Base-by-base conservation (phyloP, 2,797 vertebrate genomes). In the Fistularia tabacaria region DNA sequence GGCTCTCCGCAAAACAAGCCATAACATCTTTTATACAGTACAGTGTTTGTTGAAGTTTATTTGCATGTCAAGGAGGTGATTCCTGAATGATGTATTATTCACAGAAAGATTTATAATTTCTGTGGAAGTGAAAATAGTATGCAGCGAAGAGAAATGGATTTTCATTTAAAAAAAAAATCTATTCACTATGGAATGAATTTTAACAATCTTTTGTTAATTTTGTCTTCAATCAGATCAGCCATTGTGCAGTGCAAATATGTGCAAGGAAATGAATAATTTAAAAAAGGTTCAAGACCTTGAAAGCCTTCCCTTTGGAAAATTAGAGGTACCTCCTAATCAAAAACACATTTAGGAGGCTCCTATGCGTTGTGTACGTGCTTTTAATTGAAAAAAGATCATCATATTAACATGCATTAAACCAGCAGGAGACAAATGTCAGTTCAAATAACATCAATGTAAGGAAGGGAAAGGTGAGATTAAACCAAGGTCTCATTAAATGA, bases 1-100 rank as follows among this genome's bases (percentile, higher is more conserved):
- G 74, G 65, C 64, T 76, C 36, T 13, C 81, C 80, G 66, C 74
- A 74, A 79, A 85, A 82, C 83, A 76, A 62, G 88, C 78, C 53
- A 36, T 59, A 66, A 83, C 85, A 78, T 62, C 70, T 75, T 74
- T 77, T 59, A 49, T 68, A 72, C 54, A 37, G 48, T 6, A 8
- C n/a, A 8, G 58, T 52, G 54, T 44, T 54, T 52, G 46, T 59
- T 65, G 64, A 58, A 51, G 74, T 87, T 82, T 73, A 74, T 71
- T 70, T 57, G 61, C 66, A 69, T 68, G 75, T 85, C 75, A 77
- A 62, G 66, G 57, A 64, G 51, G 66, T 71, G 66, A 87, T 72
- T 66, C 74, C 68, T 49, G 63, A 42, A 42, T 65, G 60, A 77
- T 74, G 61, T 74, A 66, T 73, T 75, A 60, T 77, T 72, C 69